phyloP scores from a whole-genome alignment of 2,888 invertebrate genomes.

The Temnothorax ravouxi region DNA sequence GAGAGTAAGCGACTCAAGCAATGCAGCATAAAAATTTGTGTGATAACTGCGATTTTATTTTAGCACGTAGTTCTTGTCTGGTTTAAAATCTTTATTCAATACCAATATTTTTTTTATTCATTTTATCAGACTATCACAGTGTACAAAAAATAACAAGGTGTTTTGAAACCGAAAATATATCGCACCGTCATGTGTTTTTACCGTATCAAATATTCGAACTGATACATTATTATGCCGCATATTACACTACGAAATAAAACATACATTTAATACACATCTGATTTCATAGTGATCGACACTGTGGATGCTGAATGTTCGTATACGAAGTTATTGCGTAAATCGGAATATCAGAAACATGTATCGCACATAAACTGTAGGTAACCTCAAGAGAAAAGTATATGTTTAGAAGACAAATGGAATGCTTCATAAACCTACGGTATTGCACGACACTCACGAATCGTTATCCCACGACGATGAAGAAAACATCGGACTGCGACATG shows the following conservation, averaged over 20 bases:
- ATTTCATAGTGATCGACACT: background rate
- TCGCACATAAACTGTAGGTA: slow-evolving; percentile 10
- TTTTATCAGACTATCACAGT: background rate
- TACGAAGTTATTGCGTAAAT: slow-evolving; percentile 27
- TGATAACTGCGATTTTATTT: slow-evolving; percentile 11
- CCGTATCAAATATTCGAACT: background rate
- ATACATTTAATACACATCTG: background rate
- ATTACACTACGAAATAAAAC: background rate
- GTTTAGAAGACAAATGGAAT: slow-evolving; percentile 33
- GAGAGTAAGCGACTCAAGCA: slow-evolving; percentile 1
- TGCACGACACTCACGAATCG: slow-evolving; percentile 19
- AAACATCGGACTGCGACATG: slow-evolving; percentile 5
- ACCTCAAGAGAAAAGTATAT: slow-evolving; percentile 18
- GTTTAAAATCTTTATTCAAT: background rate
- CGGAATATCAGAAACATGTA: slow-evolving; percentile 15
- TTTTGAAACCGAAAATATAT: background rate
- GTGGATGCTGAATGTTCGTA: background rate
- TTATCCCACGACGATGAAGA: slow-evolving; percentile 34
- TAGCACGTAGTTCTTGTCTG: slow-evolving; percentile 1
- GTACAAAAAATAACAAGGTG: background rate
- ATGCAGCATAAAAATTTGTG: background rate
- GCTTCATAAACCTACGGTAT: slow-evolving; percentile 25
- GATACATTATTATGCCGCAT: no score
- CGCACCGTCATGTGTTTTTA: background rate
- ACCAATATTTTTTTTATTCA: background rate